Percentiles rank a stretch among this genome's conserved stretches.
These are phyloP conservation scores for Ia io DNA, from an alignment of 2,113 vertebrate genomes.

Conservation along the genomic window DNA sequence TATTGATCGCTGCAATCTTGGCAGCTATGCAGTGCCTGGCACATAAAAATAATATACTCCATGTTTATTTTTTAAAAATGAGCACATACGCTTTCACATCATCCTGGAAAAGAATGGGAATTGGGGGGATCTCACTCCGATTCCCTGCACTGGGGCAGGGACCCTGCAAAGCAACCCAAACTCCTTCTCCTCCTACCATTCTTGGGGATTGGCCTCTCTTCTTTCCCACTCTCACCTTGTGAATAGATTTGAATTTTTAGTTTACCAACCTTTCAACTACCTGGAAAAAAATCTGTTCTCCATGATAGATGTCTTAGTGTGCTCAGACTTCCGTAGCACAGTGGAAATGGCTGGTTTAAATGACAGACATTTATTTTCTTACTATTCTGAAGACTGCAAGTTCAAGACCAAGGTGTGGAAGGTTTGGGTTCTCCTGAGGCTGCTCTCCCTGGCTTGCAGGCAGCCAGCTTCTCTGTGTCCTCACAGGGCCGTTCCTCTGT, in stretches of 20 bases:
- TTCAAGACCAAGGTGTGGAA: neutral
- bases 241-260: neutral
- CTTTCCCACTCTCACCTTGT: neutral
- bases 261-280: neutral
- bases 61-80: neutral
- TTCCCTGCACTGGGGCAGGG: neutral
- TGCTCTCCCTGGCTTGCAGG: neutral
- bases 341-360: neutral
- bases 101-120: neutral
- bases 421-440: neutral
- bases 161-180: neutral
- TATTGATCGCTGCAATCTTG: slow-evolving; percentile 44
- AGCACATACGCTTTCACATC: neutral
- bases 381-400: neutral
- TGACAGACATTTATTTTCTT: neutral
- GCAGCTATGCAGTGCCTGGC: slow-evolving; percentile 17
- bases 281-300: neutral
- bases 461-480: neutral
- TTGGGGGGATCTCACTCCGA: neutral
- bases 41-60: neutral
- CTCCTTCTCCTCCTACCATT: fast-evolving
- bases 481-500: neutral
- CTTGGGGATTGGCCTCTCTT: neutral
- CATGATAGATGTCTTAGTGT: neutral
- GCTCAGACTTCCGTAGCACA: neutral